Conservation (phyloP, 2,113 vertebrate genomes). For the Takifugu flavidus region DNA sequence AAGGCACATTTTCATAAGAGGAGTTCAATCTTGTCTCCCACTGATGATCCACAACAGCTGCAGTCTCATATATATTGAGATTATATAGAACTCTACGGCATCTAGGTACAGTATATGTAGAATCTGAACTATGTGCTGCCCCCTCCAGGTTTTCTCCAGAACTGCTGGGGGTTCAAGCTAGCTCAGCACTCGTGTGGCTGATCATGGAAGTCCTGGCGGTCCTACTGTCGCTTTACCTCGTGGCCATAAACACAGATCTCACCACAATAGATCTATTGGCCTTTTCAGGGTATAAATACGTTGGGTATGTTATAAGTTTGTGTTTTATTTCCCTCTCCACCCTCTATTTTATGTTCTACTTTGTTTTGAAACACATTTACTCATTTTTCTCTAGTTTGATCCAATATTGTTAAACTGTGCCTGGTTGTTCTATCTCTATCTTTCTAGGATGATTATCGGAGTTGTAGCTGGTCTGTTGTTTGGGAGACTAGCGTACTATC, state of each 20-base stretch:
- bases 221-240: slow-evolving; percentile 85
- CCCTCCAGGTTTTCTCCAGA: slow-evolving; percentile 84
- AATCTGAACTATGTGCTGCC: not conserved
- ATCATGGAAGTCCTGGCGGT: slow-evolving; percentile 84
- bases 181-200: slow-evolving; percentile 87
- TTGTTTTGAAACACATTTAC: too few species aligned
- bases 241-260: slow-evolving; percentile 85
- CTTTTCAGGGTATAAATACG: slow-evolving; percentile 91
- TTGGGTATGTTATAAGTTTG: slow-evolving; percentile 75
- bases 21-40: too few species aligned
- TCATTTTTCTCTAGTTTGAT: too few species aligned
- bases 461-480: slow-evolving; percentile 85
- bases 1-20: too few species aligned
- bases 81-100: too few species aligned
- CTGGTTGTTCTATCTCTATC: slow-evolving; percentile 1
- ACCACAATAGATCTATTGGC: slow-evolving; percentile 88
- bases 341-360: not conserved
- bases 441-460: slow-evolving; percentile 84
- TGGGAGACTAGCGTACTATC: slow-evolving; percentile 82
- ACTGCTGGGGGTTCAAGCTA: slow-evolving; percentile 89
- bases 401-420: too few species aligned
- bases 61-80: too few species aligned
- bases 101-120: not conserved
- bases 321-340: not conserved
- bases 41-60: too few species aligned